Conservation (phyloP, 2,888 invertebrate species). For the Ormyrus pomaceus region DNA sequence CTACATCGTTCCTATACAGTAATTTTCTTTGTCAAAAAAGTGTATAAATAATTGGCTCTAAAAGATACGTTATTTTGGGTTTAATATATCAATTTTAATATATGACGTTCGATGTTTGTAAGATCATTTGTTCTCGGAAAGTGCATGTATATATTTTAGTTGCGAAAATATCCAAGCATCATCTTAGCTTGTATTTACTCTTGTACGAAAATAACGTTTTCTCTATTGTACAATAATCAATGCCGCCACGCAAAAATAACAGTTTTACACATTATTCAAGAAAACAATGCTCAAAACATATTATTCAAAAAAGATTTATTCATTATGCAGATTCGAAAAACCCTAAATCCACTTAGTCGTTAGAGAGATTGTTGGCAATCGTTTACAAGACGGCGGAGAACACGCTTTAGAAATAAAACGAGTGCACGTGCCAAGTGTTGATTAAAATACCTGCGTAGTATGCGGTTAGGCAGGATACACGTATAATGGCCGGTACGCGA, state of each 20-base stretch:
- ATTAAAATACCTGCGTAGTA: no score
- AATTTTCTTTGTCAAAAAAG: slow-evolving; percentile 43
- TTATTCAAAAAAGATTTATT: no score
- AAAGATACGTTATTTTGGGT: slow-evolving; percentile 42
- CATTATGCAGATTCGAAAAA: no score
- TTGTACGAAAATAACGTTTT: slow-evolving; percentile 49
- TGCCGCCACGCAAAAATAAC: slow-evolving; percentile 32
- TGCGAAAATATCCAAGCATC: slow-evolving; percentile 49
- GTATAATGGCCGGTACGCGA: no score
- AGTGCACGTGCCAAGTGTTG: no score
- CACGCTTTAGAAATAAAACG: no score
- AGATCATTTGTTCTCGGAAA: slow-evolving; percentile 37
- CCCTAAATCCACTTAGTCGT: not conserved
- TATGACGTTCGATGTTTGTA: slow-evolving; percentile 46
- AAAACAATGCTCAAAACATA: no score
- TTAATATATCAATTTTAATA: slow-evolving; percentile 22
- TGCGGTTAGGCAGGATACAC: no score
- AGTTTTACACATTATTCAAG: no score
- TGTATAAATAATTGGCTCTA: slow-evolving; percentile 46
- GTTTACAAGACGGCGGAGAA: no score
- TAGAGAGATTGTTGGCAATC: not conserved
- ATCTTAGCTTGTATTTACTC: slow-evolving; percentile 30
- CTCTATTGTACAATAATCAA: slow-evolving; percentile 28
- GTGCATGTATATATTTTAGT: slow-evolving; percentile 40
- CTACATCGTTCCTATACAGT: slow-evolving; percentile 33